A percentile compares a stretch with the other conserved stretches of the same genome.
phyloP scores from a whole-genome alignment of 2,797 vertebrate species.

The Cirrhinus mrigala region DNA sequence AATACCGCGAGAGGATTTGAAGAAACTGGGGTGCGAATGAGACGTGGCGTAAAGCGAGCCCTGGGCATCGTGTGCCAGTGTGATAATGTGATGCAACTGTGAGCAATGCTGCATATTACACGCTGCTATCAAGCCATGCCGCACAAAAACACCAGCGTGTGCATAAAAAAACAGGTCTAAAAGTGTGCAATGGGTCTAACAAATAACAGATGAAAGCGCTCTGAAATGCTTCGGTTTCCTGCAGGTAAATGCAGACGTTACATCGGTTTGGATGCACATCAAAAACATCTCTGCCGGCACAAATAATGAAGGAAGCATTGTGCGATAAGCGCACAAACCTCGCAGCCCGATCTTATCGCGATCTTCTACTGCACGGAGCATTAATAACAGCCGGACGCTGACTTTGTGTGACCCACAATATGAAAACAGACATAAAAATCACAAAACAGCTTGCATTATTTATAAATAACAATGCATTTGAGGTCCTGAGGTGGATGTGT shows the following conservation, averaged over 20 bases:
- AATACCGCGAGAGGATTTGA: conserved; percentile 19
- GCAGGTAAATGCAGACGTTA: background rate
- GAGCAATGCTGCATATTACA: conserved; percentile 21
- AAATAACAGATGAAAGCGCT: background rate
- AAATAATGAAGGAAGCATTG: background rate
- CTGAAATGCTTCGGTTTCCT: background rate
- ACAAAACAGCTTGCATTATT: background rate
- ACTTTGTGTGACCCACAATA: background rate
- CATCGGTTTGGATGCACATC: background rate
- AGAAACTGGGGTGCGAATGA: conserved; percentile 2
- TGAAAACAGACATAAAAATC: no score
- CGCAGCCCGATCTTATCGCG: background rate
- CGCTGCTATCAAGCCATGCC: background rate
- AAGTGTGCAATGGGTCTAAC: background rate
- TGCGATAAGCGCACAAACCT: background rate
- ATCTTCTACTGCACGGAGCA: background rate
- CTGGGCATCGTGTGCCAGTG: background rate
- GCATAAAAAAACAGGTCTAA: background rate
- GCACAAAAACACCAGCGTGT: background rate
- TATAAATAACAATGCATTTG: background rate
- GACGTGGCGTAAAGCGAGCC: conserved; percentile 4
- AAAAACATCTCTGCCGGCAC: background rate
- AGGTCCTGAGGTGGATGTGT: background rate
- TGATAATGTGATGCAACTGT: conserved; percentile 49
- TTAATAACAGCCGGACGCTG: background rate